These are phyloP conservation scores for Drosophila cognata DNA, from an alignment of 2,888 invertebrate genomes.

Conservation along the genomic window DNA sequence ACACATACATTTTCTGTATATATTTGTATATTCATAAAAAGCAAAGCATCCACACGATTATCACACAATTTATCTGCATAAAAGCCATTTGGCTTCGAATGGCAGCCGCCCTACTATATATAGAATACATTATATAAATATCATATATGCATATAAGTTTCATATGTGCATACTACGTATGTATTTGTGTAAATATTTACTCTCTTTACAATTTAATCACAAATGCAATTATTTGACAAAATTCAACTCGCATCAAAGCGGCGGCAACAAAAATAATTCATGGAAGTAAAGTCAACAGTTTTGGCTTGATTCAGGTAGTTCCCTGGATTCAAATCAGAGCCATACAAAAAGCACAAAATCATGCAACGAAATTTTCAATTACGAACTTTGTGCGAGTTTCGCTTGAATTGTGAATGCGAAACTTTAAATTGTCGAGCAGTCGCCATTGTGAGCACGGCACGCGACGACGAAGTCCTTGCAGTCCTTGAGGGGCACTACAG, in stretches of 20 bases:
- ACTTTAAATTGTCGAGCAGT: constrained; percentile 32
- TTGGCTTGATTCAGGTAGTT: not conserved
- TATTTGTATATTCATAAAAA: not conserved
- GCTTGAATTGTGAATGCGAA: constrained; percentile 20
- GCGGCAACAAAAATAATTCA: not conserved
- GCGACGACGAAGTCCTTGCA: constrained; percentile 36
- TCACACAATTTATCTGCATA: no score
- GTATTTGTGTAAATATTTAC: not conserved
- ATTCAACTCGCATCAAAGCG: not conserved
- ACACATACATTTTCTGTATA: not conserved
- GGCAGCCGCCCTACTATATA: not conserved
- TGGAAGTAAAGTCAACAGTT: not conserved
- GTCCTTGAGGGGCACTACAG: not conserved
- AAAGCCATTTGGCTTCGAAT: not conserved
- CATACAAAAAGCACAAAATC: constrained; percentile 11
- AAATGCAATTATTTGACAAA: not conserved
- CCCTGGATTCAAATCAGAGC: constrained; percentile 5
- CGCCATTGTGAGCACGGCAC: constrained; percentile 44
- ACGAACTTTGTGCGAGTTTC: constrained; percentile 13
- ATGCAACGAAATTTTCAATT: constrained; percentile 52
- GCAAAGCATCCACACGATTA: not conserved
- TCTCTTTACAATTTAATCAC: not conserved
- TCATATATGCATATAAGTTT: not conserved
- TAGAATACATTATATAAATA: not conserved
- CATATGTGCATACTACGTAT: not conserved